Conservation (phyloP, 2,113 vertebrate genomes). For the Vulpes vulpes region DNA sequence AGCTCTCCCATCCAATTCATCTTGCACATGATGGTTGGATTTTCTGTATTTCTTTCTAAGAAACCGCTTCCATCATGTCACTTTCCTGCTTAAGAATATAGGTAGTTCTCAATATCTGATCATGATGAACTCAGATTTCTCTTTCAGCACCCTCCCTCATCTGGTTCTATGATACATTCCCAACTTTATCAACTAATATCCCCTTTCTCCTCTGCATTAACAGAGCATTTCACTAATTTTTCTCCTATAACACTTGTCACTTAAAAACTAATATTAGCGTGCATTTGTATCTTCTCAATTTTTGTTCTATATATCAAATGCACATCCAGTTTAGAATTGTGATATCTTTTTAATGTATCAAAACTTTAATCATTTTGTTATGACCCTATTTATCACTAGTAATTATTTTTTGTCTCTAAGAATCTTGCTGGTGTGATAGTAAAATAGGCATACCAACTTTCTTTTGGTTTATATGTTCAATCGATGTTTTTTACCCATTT, state of each 20-base stretch:
- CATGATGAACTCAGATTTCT: neutral
- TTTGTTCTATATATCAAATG: conserved; percentile 8
- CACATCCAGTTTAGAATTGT: neutral
- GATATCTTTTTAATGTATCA: neutral
- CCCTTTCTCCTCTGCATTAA: neutral
- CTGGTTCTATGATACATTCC: neutral
- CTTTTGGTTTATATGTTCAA: neutral
- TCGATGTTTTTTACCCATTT: neutral
- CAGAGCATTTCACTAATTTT: neutral
- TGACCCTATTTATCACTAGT: neutral
- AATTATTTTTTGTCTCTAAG: neutral
- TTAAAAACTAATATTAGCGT: neutral
- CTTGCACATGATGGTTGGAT: neutral
- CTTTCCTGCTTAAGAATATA: neutral
- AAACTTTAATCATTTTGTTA: neutral
- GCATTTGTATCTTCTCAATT: neutral
- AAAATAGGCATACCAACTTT: neutral
- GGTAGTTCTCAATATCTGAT: neutral
- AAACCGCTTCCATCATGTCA: neutral
- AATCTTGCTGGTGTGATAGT: neutral
- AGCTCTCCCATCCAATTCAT: neutral
- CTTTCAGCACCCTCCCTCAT: neutral
- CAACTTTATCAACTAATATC: neutral
- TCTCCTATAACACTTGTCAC: neutral
- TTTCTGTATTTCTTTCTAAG: neutral